These are phyloP conservation scores for Syritta pipiens DNA, from an alignment of 2,888 invertebrate species.

Conservation along the genomic window DNA sequence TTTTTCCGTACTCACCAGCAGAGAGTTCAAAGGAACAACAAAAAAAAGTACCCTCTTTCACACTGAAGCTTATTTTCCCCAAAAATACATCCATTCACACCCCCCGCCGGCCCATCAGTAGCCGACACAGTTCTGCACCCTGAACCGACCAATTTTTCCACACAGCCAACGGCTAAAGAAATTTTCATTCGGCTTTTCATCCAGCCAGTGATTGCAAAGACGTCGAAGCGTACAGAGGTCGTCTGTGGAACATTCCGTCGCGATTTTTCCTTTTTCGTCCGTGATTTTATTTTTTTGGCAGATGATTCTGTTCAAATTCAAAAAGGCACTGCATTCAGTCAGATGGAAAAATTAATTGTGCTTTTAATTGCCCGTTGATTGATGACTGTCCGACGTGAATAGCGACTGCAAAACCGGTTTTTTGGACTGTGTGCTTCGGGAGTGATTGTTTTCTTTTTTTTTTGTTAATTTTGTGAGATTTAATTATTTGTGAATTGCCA, in stretches of 20 bases:
- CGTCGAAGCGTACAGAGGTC: conserved; percentile 44
- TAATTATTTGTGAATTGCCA: conserved; percentile 29
- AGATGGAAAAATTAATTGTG: conserved; percentile 73
- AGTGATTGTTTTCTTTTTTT: conserved; percentile 9
- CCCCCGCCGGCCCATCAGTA: conserved; percentile 6
- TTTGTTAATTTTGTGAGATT: conserved; percentile 14
- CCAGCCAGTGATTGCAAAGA: conserved; percentile 59
- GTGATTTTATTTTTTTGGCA: conserved; percentile 22
- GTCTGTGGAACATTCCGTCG: conserved; percentile 51
- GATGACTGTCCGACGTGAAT: conserved; percentile 56
- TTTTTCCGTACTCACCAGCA: conserved; percentile 5
- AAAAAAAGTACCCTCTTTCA: too few relatives aligned
- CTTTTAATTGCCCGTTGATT: conserved; percentile 66
- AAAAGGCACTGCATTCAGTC: conserved; percentile 70
- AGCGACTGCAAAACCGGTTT: conserved; percentile 43
- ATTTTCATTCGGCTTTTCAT: conserved; percentile 34
- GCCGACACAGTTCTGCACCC: conserved; percentile 15
- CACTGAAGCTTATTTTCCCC: conserved; percentile 28
- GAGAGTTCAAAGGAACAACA: too few relatives aligned
- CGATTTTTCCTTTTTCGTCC: conserved; percentile 38
- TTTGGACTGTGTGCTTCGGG: conserved; percentile 25
- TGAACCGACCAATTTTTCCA: conserved; percentile 20
- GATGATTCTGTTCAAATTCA: conserved; percentile 38
- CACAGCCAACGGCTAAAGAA: conserved; percentile 32
- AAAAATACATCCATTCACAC: conserved; percentile 18